phyloP scores from a whole-genome alignment of 2,797 vertebrate genomes.

The Perodicticus potto region DNA sequence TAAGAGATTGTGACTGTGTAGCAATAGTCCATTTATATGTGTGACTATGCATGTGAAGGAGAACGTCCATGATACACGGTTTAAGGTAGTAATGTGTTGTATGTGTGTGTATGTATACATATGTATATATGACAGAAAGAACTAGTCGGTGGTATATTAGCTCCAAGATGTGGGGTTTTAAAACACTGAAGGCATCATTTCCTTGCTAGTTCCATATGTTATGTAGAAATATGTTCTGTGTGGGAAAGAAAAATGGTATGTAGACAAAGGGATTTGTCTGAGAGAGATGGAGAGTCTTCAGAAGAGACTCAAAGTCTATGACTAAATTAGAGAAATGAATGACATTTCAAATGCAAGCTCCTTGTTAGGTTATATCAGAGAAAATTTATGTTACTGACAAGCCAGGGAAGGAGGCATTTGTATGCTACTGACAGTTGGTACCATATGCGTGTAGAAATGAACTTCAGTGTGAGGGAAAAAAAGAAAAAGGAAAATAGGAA shows the following conservation, averaged over 20 bases:
- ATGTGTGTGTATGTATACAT: background rate
- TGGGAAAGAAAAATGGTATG: slow-evolving; percentile 41
- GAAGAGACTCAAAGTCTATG: slow-evolving; percentile 59
- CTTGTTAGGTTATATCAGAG: slow-evolving; percentile 53
- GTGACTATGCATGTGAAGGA: background rate
- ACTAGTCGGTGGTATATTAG: background rate
- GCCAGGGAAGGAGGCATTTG: slow-evolving; percentile 57
- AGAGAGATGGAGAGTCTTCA: slow-evolving; percentile 15
- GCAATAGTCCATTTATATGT: background rate
- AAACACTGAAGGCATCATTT: slow-evolving; percentile 3
- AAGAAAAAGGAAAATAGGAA: slow-evolving; percentile 1
- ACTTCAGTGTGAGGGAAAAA: background rate
- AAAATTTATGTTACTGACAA: slow-evolving; percentile 51
- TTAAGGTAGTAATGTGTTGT: background rate
- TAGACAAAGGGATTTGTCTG: slow-evolving; percentile 36
- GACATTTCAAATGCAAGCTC: slow-evolving; percentile 52
- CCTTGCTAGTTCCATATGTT: background rate
- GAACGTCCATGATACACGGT: background rate
- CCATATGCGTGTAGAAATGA: background rate
- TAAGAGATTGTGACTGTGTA: background rate
- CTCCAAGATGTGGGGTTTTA: background rate
- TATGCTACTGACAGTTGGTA: slow-evolving; percentile 5
- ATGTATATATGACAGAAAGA: background rate
- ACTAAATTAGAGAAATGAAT: slow-evolving; percentile 59
- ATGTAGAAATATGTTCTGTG: background rate